phyloP scores from a whole-genome alignment of 2,113 vertebrate species.

The Labeo catla region DNA sequence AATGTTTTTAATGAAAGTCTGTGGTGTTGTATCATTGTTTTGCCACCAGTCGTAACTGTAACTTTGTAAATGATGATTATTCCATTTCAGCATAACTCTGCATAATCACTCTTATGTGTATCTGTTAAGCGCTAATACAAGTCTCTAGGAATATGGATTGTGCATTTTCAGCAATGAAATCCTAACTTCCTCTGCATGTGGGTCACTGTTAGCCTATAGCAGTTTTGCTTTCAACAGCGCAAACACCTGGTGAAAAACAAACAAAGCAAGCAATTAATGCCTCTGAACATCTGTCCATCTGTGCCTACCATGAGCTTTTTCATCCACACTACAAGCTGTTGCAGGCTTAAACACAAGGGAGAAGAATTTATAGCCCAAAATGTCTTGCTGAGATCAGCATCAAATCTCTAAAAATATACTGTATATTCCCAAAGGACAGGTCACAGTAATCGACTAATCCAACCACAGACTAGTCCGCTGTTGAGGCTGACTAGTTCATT shows the following conservation, averaged over 20 bases:
- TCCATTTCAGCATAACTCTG: not conserved
- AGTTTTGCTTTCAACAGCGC: constrained; percentile 58
- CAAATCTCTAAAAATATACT: constrained; percentile 3
- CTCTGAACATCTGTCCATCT: constrained; percentile 65
- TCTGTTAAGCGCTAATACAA: not conserved
- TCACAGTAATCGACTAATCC: not conserved
- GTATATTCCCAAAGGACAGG: not conserved
- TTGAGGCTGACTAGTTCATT: constrained; percentile 3
- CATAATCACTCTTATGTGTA: not conserved
- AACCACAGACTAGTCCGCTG: not conserved
- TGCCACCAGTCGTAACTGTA: not conserved
- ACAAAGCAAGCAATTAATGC: constrained; percentile 70
- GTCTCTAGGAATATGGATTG: constrained; percentile 12
- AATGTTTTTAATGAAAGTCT: not conserved
- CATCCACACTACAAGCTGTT: constrained; percentile 25
- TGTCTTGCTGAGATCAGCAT: not conserved
- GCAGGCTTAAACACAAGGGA: not conserved
- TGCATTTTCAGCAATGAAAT: not conserved
- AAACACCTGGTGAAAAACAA: constrained; percentile 65
- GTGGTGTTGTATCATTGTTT: not conserved
- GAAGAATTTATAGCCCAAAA: not conserved
- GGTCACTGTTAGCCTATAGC: constrained; percentile 63
- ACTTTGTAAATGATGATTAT: not conserved
- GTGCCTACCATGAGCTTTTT: not conserved
- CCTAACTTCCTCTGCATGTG: constrained; percentile 57